Conservation (phyloP, 2,888 invertebrate species). For the Myopa tessellatipennis region DNA sequence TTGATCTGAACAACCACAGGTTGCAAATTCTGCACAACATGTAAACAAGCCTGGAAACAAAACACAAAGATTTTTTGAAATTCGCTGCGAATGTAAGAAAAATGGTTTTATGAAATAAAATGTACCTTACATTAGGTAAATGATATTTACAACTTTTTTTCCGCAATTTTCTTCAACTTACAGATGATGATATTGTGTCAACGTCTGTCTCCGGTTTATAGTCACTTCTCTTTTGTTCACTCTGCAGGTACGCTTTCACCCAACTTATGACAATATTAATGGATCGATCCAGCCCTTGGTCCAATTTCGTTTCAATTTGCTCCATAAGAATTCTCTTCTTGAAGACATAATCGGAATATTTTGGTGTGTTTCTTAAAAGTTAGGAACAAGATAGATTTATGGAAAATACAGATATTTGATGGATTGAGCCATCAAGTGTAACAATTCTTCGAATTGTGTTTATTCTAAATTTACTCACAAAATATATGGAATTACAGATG, state of each 20-base stretch:
- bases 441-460: too few species aligned
- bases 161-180: constrained; percentile 67
- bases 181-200: constrained; percentile 86
- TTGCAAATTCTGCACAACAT: constrained; percentile 86
- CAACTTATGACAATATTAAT: constrained; percentile 90
- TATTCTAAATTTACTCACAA: constrained; percentile 76
- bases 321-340: constrained; percentile 88
- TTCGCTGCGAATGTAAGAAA: neutral
- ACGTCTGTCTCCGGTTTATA: constrained; percentile 89
- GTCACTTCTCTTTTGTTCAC: constrained; percentile 95
- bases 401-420: too few species aligned
- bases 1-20: constrained; percentile 81
- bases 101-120: neutral
- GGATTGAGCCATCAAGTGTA: too few species aligned
- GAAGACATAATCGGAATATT: constrained; percentile 88
- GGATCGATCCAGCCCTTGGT: constrained; percentile 86
- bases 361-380: constrained; percentile 80
- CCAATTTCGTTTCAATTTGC: constrained; percentile 91
- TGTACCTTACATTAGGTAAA: neutral
- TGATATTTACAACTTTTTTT: too few species aligned
- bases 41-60: constrained; percentile 78
- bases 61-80: constrained; percentile 39
- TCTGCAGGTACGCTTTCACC: constrained; percentile 88
- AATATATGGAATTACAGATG: constrained; percentile 88
- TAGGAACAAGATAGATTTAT: neutral